Conservation (phyloP, 2,888 invertebrate genomes). For the Caenorhabditis panamensis region DNA sequence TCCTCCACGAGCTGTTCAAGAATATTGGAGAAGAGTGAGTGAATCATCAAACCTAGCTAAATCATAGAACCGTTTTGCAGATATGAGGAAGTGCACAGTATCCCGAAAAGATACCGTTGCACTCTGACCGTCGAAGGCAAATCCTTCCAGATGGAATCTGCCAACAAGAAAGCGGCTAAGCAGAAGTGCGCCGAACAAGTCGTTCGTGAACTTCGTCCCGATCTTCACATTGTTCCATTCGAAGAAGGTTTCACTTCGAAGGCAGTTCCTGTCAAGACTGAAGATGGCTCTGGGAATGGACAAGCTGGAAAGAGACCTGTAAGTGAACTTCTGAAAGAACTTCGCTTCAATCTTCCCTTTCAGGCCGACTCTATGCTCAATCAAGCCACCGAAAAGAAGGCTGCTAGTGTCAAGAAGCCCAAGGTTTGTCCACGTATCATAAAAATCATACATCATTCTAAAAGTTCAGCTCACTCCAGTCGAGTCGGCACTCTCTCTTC, state of each 20-base stretch:
- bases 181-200: constrained; percentile 62
- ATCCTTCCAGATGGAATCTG: constrained; percentile 50
- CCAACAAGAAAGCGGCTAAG: constrained; percentile 65
- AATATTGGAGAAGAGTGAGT: constrained; percentile 58
- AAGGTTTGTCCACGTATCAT: constrained; percentile 21
- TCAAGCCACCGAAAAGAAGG: constrained; percentile 9
- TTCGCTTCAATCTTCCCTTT: background rate
- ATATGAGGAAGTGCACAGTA: constrained; percentile 17
- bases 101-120: constrained; percentile 57
- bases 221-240: constrained; percentile 57
- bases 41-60: background rate
- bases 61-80: constrained; percentile 23
- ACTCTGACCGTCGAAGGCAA: constrained; percentile 43
- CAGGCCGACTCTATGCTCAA: constrained; percentile 10
- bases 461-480: constrained; percentile 56
- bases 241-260: constrained; percentile 48
- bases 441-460: background rate
- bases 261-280: constrained; percentile 10
- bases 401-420: constrained; percentile 1
- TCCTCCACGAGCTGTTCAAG: constrained; percentile 66
- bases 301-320: constrained; percentile 39
- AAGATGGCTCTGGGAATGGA: background rate
- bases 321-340: background rate
- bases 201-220: constrained; percentile 61
- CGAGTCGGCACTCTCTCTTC: constrained; percentile 57